phyloP scores from a whole-genome alignment of 1,140 invertebrate genomes.

The Arctopsyche grandis region DNA sequence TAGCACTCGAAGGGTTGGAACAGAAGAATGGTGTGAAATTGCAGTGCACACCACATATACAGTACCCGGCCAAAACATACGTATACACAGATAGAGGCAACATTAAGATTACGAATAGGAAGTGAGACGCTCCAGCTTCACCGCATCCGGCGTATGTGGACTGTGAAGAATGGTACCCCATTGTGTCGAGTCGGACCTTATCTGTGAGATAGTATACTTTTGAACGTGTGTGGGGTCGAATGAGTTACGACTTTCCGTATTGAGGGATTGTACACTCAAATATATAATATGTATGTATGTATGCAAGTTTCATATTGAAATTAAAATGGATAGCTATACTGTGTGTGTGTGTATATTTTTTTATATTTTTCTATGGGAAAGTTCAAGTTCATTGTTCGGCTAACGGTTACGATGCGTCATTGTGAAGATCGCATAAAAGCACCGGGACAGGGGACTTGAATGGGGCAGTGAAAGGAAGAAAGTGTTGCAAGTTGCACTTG shows the following conservation, averaged over 20 bases:
- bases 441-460: constrained; percentile 8
- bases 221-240: no score
- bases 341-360: not conserved
- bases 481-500: constrained; percentile 40
- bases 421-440: constrained; percentile 37
- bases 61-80: no score
- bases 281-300: not conserved
- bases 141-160: constrained; percentile 22
- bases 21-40: no score
- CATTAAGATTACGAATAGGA: constrained; percentile 48
- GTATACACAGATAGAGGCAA: not conserved
- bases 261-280: not conserved
- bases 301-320: not conserved
- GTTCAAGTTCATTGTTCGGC: constrained; percentile 42
- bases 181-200: not conserved
- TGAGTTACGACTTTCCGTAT: no score
- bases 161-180: constrained; percentile 38
- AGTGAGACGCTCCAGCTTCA: constrained; percentile 3
- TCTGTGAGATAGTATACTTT: no score
- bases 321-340: not conserved
- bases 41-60: no score
- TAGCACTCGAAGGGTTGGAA: no score
- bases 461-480: constrained; percentile 47
- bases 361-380: not conserved
- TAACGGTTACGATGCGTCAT: constrained; percentile 39